Evolutionary conservation across 1,140 invertebrate genomes (phyloP), one percentile per base, ranked within the genome.

Genomic region (Lineus longissimus): DNA sequence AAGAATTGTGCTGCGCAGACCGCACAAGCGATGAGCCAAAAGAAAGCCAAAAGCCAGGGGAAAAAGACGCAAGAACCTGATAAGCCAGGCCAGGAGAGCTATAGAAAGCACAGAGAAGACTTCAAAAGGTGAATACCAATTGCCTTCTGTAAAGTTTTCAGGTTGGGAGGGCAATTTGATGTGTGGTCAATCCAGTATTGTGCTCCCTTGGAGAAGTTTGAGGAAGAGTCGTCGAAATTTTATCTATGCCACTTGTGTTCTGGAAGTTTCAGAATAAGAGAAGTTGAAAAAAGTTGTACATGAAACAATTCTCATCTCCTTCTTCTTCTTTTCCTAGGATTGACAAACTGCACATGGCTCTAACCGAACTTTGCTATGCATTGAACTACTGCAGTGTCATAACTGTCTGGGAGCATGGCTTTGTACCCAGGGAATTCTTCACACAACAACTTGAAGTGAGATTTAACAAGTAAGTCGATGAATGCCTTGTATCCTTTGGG

Each of bases 331-430:
- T 69, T 68, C n/a, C 47, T 61, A 87, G 86, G 23, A 97, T 98
- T 94, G 97, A 99, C 77, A 99, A 98, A 82, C 82, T 98, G 23
- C 95, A 98, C 75, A 98, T 98, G 94, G 95, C 96, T 0, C 79
- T 99, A 22, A 98, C 95, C 2, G 96, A 99, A 84, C 84, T 98
- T 0, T 98, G 95, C 77, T 97, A 88, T 84, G 94, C 95, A 25
- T 93, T 99, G 36, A 98, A 98, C 82, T 97, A 97, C 78, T 95
- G 92, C 78, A 90, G 91, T 25, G 95, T 94, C 19, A 94, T 99
- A 22, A 94, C 94, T 76, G 95, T 99, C 15, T 98, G 95, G 94
- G 95, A 98, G 70, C 98, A 99, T 75, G 97, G 94, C 1, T 99
- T 99, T 84, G 94, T 95, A 0, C 97, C 97, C 0, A 85, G 95